These are phyloP conservation scores for Hoplias malabaricus DNA, from an alignment of 2,113 vertebrate genomes.

Conservation along the genomic window DNA sequence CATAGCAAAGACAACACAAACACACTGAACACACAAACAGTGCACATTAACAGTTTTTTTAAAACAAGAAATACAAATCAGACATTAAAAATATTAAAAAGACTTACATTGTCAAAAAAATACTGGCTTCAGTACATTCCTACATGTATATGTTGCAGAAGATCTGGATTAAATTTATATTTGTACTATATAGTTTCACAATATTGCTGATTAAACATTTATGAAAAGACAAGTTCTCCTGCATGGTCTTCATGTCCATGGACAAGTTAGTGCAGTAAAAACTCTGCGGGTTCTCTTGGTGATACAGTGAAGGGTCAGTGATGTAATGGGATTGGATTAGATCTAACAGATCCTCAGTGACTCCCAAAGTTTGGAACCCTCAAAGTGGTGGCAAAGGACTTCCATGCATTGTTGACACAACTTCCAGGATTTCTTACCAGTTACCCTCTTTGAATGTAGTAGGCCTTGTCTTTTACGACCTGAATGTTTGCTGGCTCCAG, in stretches of 20 bases:
- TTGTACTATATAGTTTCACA: too few species aligned
- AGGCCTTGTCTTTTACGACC: slow-evolving; percentile 57
- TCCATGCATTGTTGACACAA: slow-evolving; percentile 64
- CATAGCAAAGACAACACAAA: slow-evolving; percentile 54
- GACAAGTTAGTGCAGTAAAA: background rate
- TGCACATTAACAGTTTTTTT: background rate
- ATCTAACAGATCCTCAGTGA: slow-evolving; percentile 27
- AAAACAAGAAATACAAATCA: too few species aligned
- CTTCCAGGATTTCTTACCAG: slow-evolving; percentile 68
- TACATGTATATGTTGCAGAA: background rate
- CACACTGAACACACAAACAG: slow-evolving; percentile 24
- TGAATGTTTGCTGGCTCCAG: slow-evolving; percentile 55
- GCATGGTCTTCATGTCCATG: background rate
- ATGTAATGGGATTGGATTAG: slow-evolving; percentile 30
- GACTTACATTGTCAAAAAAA: too few species aligned
- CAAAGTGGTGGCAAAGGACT: slow-evolving; percentile 51
- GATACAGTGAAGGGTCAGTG: background rate
- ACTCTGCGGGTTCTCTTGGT: background rate
- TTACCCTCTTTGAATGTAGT: slow-evolving; percentile 61
- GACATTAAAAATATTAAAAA: too few species aligned
- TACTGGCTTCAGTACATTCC: too few species aligned
- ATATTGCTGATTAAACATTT: background rate
- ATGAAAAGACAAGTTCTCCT: accelerated
- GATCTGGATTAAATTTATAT: too few species aligned
- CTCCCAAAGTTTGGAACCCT: slow-evolving; percentile 37